Evolutionary conservation across 2,113 vertebrate genomes (phyloP).

Genomic region (Cyanoderma ruficeps): DNA sequence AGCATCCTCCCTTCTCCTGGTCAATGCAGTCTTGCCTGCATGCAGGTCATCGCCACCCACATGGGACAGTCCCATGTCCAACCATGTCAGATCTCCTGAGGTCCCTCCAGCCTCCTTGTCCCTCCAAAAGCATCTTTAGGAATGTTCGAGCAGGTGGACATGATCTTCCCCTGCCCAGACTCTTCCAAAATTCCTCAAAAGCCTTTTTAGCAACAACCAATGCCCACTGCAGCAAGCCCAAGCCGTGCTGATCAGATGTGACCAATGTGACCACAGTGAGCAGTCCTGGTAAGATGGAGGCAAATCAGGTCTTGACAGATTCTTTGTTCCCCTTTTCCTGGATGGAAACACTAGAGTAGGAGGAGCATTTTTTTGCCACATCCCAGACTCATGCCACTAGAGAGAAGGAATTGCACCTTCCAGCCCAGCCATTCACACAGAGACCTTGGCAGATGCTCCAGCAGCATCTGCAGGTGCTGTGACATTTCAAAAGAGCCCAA

Average conservation of each 20-base stretch:
- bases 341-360: background rate
- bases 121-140: background rate
- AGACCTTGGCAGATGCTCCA: background rate
- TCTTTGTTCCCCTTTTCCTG: background rate
- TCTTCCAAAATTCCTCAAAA: background rate
- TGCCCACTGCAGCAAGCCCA: background rate
- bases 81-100: background rate
- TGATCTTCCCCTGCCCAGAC: background rate
- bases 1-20: background rate
- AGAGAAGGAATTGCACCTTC: background rate
- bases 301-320: background rate
- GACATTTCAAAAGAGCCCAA: background rate
- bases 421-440: background rate
- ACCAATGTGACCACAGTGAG: background rate
- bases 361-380: background rate
- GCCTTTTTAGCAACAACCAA: background rate
- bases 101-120: background rate
- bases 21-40: background rate
- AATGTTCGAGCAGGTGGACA: fast-evolving
- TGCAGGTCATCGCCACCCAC: fast-evolving
- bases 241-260: background rate
- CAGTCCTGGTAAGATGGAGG: fast-evolving
- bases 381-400: background rate
- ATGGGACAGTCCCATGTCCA: fast-evolving
- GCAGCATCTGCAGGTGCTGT: background rate